phyloP scores from a whole-genome alignment of 1,140 invertebrate species.

The Brachionus sp. region DNA sequence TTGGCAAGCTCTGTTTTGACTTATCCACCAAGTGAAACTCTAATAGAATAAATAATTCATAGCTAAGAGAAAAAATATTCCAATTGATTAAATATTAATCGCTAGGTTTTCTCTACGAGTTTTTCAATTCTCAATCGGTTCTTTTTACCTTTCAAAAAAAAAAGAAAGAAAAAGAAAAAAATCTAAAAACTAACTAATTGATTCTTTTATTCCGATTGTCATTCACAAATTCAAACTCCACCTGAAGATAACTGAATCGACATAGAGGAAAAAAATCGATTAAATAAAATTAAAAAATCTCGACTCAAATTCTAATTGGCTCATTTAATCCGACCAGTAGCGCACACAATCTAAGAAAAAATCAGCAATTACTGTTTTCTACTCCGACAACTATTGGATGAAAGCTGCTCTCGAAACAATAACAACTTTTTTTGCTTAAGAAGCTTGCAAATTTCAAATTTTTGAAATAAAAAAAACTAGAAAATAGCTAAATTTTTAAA shows the following conservation, averaged over 20 bases:
- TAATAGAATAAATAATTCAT: conserved; percentile 8
- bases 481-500: background rate
- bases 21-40: background rate
- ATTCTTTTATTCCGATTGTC: conserved; percentile 32
- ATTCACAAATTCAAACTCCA: conserved; percentile 32
- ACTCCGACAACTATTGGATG: background rate
- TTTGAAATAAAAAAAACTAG: background rate
- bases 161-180: background rate
- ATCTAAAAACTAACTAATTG: conserved; percentile 34
- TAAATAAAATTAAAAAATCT: background rate
- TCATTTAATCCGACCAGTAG: background rate
- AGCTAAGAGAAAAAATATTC: background rate
- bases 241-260: conserved; percentile 13
- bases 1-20: background rate
- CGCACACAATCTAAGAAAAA: background rate
- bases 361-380: background rate
- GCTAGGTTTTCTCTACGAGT: background rate
- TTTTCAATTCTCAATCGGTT: conserved; percentile 27
- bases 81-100: conserved; percentile 40
- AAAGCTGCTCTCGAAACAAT: background rate
- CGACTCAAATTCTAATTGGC: background rate
- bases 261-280: conserved; percentile 6
- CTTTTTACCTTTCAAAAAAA: background rate
- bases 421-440: background rate
- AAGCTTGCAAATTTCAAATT: background rate